Conservation (phyloP, 1,140 invertebrate genomes). For the Stenopsyche tienmushanensis region DNA sequence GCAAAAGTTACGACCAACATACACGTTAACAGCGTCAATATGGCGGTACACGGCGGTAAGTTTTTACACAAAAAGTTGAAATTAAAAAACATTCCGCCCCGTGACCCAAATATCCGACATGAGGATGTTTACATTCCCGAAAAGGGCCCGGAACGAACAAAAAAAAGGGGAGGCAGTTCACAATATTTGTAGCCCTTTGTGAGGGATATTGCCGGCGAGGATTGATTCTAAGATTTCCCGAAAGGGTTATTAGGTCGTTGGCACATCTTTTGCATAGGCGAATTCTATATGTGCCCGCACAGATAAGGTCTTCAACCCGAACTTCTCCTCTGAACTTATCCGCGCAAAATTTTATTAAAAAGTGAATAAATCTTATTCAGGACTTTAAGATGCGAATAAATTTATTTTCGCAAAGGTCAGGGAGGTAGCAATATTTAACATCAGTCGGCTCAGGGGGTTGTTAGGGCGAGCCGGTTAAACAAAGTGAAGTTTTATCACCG, state of each 20-base stretch:
- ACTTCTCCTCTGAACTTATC: too few species aligned
- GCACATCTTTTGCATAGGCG: too few species aligned
- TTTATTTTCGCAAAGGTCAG: too few species aligned
- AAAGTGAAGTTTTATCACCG: background rate
- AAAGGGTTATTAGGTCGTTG: slow-evolving; percentile 29
- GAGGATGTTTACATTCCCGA: slow-evolving; percentile 6
- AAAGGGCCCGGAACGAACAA: background rate
- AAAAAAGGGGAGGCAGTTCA: background rate
- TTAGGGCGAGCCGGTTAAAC: too few species aligned
- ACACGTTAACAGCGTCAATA: background rate
- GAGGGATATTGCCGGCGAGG: slow-evolving; percentile 5
- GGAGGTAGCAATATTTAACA: too few species aligned
- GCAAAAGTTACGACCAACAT: background rate
- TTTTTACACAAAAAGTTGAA: slow-evolving; percentile 17
- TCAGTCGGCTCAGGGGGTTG: too few species aligned
- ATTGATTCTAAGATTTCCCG: slow-evolving; percentile 33
- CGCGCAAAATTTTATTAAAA: too few species aligned
- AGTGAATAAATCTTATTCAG: too few species aligned
- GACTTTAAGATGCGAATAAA: too few species aligned
- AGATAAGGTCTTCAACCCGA: too few species aligned
- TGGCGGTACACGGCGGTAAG: background rate
- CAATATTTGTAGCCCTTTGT: slow-evolving; percentile 27
- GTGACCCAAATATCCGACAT: slow-evolving; percentile 28
- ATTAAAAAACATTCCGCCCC: slow-evolving; percentile 28
- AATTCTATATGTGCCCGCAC: too few species aligned